A percentile compares a stretch with the other conserved stretches of the same genome.
These are phyloP conservation scores for Nothobranchius furzeri DNA, from an alignment of 2,113 vertebrate species.

Conservation along the genomic window DNA sequence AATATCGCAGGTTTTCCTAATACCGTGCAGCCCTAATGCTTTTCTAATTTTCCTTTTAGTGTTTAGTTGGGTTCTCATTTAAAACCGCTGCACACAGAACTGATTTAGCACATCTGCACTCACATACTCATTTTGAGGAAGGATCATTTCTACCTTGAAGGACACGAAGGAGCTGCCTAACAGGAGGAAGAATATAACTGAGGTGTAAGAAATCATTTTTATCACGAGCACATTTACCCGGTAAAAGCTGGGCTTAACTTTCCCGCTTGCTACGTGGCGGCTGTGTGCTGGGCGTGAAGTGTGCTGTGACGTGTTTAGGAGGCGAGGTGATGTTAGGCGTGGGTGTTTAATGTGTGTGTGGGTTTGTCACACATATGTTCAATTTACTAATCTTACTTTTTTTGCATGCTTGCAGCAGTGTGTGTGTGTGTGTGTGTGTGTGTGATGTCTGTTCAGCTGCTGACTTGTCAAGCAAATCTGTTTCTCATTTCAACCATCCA, in stretches of 20 bases:
- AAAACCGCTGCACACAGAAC: too few relatives aligned
- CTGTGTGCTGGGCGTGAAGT: conserved; percentile 55
- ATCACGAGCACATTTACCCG: conserved; percentile 27
- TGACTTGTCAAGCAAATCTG: conserved; percentile 5
- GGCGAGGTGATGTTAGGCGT: conserved; percentile 47
- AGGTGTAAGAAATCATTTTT: conserved; percentile 6
- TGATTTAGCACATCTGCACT: neutral
- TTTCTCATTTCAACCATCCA: conserved; percentile 35
- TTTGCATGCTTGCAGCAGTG: conserved; percentile 5
- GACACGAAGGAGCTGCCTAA: conserved; percentile 5
- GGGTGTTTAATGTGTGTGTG: neutral
- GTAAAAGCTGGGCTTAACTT: conserved; percentile 49
- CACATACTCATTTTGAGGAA: neutral
- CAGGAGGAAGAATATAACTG: conserved; percentile 20
- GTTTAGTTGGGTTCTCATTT: neutral
- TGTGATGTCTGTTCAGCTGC: neutral
- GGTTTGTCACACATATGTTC: conserved; percentile 29
- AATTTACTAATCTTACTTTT: conserved; percentile 16
- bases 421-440: neutral
- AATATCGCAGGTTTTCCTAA: too few relatives aligned
- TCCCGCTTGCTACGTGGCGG: conserved; percentile 43
- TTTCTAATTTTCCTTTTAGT: neutral
- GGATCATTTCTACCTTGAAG: conserved; percentile 6
- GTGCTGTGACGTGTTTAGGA: conserved; percentile 60
- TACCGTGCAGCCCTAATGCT: too few relatives aligned